Evolutionary conservation across 1,140 invertebrate species (phyloP), one percentile per base, ranked within the genome.

Genomic region (Drosophila nikananu): DNA sequence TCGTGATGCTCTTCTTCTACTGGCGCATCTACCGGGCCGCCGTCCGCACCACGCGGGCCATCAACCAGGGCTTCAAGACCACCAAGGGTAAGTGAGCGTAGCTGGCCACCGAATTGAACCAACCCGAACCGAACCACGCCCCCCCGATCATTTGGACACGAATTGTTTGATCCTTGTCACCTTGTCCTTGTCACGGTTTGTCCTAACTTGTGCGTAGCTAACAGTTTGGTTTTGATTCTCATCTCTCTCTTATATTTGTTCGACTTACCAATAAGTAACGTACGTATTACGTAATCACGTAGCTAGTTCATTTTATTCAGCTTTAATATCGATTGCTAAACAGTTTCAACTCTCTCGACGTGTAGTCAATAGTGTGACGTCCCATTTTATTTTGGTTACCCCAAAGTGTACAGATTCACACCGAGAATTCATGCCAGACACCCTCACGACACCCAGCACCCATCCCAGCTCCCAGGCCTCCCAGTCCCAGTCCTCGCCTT

Each of bases 1-100:
- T 96, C n/a, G 97, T 98, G n/a, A 98, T 99, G 96, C 94, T 98
- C 9, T 97, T 98, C 87, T 97, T 98, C 21, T 98, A 98, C 86
- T 95, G 96, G 30, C 95, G 97, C 76, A 98, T 98, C 91, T 98
- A 97, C 13, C 96, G 97, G 77, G 97, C 97, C 19, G 96, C 97
- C 3, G 96, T 97, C 0, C 95, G 96, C 72, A 94, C 95, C 93
- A 84, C 94, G 91, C 59, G 94, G 92, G 83, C 89, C 94, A 71
- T 94, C 83, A 98, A 98, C 94, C 97, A 97, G 94, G 95, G 98
- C 61, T 99, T 99, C 92, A 95, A 97, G 67, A 98, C 98, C 41
- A 98, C 98, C 17, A 98, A 98, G 94, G 95, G 96, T 94, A 89
- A 92, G 91, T 82, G 19, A 19, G 19, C 48, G 35, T 77, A 52